Percentiles rank a stretch among this genome's conserved stretches.
Conservation (phyloP, 1,140 invertebrate genomes). For the Penaeus japonicus region DNA sequence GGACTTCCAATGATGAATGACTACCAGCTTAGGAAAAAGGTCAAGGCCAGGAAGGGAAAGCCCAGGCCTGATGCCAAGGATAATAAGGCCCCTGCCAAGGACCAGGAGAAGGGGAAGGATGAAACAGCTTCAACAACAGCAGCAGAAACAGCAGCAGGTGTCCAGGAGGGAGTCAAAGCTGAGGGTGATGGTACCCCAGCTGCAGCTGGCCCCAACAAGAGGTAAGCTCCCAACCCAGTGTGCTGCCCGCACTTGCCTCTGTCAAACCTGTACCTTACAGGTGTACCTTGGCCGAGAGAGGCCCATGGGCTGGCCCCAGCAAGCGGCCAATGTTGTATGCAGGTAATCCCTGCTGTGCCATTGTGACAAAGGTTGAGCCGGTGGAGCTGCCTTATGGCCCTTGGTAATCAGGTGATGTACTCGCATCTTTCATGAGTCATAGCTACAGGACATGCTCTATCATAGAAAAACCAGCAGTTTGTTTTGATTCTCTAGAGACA, state of each 20-base stretch:
- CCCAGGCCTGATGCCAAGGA: slow-evolving; percentile 16
- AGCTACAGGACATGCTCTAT: no score
- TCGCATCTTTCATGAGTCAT: no score
- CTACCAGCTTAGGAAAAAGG: slow-evolving; percentile 3
- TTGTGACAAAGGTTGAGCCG: no score
- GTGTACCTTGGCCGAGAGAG: no score
- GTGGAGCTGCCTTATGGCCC: no score
- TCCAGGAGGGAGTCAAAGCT: slow-evolving; percentile 11
- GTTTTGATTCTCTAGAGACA: no score
- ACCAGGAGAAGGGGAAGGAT: not conserved
- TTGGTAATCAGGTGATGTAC: no score
- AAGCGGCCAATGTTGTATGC: no score
- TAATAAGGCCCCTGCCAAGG: not conserved
- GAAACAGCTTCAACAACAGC: not conserved
- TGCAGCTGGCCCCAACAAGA: slow-evolving; percentile 13
- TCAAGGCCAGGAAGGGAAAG: slow-evolving; percentile 11
- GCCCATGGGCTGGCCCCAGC: no score
- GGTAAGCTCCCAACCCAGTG: slow-evolving; percentile 22
- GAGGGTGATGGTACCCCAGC: slow-evolving; percentile 11
- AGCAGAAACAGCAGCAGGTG: not conserved
- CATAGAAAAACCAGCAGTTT: no score
- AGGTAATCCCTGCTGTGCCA: no score
- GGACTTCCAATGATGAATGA: not conserved
- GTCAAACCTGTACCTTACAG: no score
- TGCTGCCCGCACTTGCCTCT: not conserved